Base-by-base conservation (phyloP, 2,888 invertebrate species). In the Sylvicola cinctus region DNA sequence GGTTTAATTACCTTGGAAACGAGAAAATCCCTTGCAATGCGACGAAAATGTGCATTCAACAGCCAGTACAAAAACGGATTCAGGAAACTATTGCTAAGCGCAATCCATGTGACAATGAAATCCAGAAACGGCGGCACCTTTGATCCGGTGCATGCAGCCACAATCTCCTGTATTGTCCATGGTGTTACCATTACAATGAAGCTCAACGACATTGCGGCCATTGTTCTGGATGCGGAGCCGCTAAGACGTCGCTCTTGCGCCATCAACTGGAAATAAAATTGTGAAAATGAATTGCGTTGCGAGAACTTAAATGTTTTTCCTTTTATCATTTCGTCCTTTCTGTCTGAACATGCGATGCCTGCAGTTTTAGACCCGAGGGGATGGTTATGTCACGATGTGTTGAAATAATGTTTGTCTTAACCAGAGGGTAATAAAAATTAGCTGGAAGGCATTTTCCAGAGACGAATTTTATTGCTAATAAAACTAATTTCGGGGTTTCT, bases 111-210 rank as follows among this genome's bases (percentile, higher is more conserved):
- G 38, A 81, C 79, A 37, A 81, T 61, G 54, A 85, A 85, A 53
- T 85, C 84, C 45, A 85, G 60, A 40, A 75, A 70, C 25, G 78
- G 74, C 2, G 84, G 83, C 39, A 83, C 73, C 65, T 78, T 79
- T 45, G 81, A 75, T 38, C 84, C 84, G 16, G 85, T 85, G 53
- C 85, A 85, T 20, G 85, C 84, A 26, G 80, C 81, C 28, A 85
- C 84, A 40, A 85, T 81, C 65, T 85, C 85, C 61, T 84, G 83
- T 44, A 85, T 83, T 32, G 84, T 84, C 66, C 84, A 85, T 29
- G 85, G 85, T 38, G 85, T 85, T 43, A 85, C 84, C 68, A 84
- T 75, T 38, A 87, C 84, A 50, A 85, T 84, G 62, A 85, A 87
- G 37, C 83, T 83, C 49, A 85, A 63, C 39, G 85, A 85, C 73